These are phyloP conservation scores for Triplophysa siluroides DNA, from an alignment of 2,113 vertebrate genomes.

Conservation along the genomic window DNA sequence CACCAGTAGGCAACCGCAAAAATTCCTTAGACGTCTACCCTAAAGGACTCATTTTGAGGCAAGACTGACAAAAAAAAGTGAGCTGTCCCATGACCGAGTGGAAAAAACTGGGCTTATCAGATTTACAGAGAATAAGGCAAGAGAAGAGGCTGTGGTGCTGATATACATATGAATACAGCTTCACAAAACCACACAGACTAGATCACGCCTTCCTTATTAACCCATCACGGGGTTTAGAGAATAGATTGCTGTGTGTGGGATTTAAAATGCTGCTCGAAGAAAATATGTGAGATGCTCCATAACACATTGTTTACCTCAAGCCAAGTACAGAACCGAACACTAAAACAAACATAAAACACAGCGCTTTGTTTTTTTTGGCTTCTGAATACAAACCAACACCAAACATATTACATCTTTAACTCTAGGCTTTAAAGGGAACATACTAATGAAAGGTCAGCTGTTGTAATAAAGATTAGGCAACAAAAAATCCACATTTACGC, in stretches of 20 bases:
- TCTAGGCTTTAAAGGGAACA: too few species aligned
- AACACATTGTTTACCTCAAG: neutral
- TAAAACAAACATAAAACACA: too few species aligned
- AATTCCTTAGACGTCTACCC: neutral
- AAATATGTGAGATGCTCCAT: neutral
- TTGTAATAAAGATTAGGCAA: neutral
- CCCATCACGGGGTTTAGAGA: slow-evolving; percentile 64
- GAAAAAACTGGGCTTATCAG: slow-evolving; percentile 53
- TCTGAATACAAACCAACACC: too few species aligned
- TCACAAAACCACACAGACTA: slow-evolving; percentile 61
- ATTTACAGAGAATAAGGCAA: slow-evolving; percentile 67
- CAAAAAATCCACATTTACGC: neutral
- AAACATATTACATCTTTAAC: too few species aligned
- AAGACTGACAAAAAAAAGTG: slow-evolving; percentile 34
- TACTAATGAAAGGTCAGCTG: too few species aligned
- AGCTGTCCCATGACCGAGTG: slow-evolving; percentile 62
- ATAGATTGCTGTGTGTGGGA: slow-evolving; percentile 51
- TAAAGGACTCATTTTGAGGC: neutral
- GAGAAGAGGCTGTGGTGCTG: slow-evolving; percentile 58
- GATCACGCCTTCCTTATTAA: slow-evolving; percentile 75
- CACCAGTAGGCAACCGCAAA: slow-evolving; percentile 48
- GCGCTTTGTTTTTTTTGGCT: too few species aligned
- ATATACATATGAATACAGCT: slow-evolving; percentile 57
- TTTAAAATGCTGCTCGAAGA: slow-evolving; percentile 6
- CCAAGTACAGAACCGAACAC: neutral